phyloP scores from a whole-genome alignment of 2,113 vertebrate genomes.

The Sisor rabdophorus region DNA sequence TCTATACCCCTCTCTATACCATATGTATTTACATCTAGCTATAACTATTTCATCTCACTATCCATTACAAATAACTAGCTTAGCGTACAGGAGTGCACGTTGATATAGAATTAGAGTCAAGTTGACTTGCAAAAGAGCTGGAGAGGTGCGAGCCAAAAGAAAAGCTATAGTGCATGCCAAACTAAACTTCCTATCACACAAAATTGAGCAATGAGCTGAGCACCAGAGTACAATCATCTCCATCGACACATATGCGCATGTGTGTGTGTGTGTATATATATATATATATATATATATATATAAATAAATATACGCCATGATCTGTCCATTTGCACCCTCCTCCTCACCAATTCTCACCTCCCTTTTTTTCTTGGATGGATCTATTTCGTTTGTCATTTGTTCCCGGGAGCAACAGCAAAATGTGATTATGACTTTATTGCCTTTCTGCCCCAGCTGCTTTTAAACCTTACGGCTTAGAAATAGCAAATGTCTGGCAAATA shows the following conservation, averaged over 20 bases:
- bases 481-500: neutral
- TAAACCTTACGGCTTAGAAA: neutral
- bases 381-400: neutral
- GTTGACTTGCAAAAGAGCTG: too few relatives aligned
- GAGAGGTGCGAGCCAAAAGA: too few relatives aligned
- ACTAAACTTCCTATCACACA: neutral
- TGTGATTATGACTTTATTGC: slow-evolving; percentile 25
- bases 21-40: too few relatives aligned
- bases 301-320: too few relatives aligned
- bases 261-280: too few relatives aligned
- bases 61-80: too few relatives aligned
- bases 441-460: slow-evolving; percentile 11
- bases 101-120: too few relatives aligned
- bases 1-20: too few relatives aligned
- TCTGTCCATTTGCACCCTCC: neutral
- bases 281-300: too few relatives aligned
- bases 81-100: too few relatives aligned
- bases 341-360: neutral
- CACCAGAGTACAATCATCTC: neutral
- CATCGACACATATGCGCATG: neutral
- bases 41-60: too few relatives aligned
- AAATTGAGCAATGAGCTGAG: neutral
- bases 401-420: slow-evolving; percentile 12
- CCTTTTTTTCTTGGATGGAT: neutral
- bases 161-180: neutral